These are phyloP conservation scores for Nixonia krombeini DNA, from an alignment of 1,140 invertebrate genomes.

Conservation along the genomic window DNA sequence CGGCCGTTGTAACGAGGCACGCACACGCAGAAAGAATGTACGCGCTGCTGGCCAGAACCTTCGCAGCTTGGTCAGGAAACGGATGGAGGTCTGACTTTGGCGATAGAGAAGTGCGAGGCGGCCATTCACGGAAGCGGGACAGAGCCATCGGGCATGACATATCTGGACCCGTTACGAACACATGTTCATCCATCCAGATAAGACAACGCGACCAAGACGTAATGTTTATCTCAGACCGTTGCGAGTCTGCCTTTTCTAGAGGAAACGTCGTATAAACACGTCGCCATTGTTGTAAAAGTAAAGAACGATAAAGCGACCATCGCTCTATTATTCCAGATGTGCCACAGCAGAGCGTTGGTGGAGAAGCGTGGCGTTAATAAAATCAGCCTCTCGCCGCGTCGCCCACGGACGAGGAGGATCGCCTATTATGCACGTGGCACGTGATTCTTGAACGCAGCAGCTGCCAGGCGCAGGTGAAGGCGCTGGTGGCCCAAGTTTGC, in stretches of 20 bases:
- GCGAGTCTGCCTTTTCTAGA: too few relatives aligned
- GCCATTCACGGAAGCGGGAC: constrained; percentile 18
- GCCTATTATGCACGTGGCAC: constrained; percentile 36
- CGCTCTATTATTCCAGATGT: too few relatives aligned
- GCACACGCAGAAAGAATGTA: too few relatives aligned
- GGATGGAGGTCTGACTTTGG: constrained; percentile 32
- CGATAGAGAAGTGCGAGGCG: constrained; percentile 39
- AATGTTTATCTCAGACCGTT: constrained; percentile 16
- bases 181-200: constrained; percentile 19
- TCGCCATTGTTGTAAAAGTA: too few relatives aligned
- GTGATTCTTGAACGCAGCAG: constrained; percentile 39
- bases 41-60: constrained; percentile 24
- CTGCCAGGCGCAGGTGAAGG: constrained; percentile 53
- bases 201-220: constrained; percentile 10
- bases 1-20: not conserved
- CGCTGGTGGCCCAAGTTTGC: constrained; percentile 27
- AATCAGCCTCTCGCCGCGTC: too few relatives aligned
- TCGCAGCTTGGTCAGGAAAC: constrained; percentile 19
- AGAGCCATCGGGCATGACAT: constrained; percentile 23
- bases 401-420: too few relatives aligned
- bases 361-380: too few relatives aligned
- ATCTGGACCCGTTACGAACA: constrained; percentile 15
- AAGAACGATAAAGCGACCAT: too few relatives aligned
- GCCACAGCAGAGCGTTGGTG: too few relatives aligned
- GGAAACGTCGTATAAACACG: too few relatives aligned